Evolutionary conservation across 2,888 invertebrate genomes (phyloP).

Genomic region (Agonum fuliginosum): DNA sequence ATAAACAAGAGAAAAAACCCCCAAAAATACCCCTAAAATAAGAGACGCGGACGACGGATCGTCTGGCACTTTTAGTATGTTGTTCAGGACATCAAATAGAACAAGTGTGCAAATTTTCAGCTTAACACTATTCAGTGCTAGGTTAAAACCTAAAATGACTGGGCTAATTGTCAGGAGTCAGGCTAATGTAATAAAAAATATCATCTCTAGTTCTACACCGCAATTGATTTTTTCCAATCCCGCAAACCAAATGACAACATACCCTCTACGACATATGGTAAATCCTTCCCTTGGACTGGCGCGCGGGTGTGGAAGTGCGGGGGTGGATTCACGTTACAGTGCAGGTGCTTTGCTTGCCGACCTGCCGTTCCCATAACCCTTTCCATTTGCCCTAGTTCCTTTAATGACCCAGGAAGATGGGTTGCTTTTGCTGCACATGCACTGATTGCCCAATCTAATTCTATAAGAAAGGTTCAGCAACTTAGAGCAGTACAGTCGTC

Average conservation of each 20-base stretch:
- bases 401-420: conserved; percentile 68
- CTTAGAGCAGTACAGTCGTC: not conserved
- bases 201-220: too few relatives aligned
- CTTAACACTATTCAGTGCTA: too few relatives aligned
- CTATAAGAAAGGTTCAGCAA: conserved; percentile 49
- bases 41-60: too few relatives aligned
- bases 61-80: too few relatives aligned
- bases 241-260: not conserved
- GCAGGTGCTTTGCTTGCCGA: conserved; percentile 68
- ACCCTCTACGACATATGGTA: conserved; percentile 66
- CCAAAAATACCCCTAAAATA: too few relatives aligned
- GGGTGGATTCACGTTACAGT: conserved; percentile 63
- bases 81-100: too few relatives aligned
- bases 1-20: too few relatives aligned
- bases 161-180: too few relatives aligned
- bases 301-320: conserved; percentile 49
- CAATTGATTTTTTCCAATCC: too few relatives aligned
- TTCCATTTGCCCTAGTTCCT: conserved; percentile 68
- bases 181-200: too few relatives aligned
- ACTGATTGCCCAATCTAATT: conserved; percentile 67
- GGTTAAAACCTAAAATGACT: too few relatives aligned
- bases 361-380: conserved; percentile 70
- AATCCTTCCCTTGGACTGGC: conserved; percentile 62
- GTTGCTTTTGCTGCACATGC: conserved; percentile 65
- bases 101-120: too few relatives aligned